phyloP scores from a whole-genome alignment of 2,888 invertebrate species.

The Lepidocyrtinus sp. region DNA sequence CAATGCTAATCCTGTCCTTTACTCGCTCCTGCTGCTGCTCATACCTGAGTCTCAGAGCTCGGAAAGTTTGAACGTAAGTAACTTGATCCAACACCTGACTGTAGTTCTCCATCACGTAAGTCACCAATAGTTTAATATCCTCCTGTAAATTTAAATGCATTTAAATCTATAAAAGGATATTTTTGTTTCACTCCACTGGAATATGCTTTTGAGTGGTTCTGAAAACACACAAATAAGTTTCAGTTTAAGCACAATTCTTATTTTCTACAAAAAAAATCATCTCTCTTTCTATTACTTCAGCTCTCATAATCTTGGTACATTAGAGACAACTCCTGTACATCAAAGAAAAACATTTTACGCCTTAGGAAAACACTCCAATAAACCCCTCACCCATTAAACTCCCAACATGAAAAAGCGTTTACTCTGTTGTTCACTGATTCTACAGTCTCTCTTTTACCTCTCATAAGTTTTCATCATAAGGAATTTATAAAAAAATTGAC shows the following conservation, averaged over 20 bases:
- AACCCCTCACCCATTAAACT: conserved; percentile 1
- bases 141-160: conserved; percentile 76
- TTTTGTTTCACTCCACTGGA: conserved; percentile 91
- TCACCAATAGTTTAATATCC: conserved; percentile 90
- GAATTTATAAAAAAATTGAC: not conserved
- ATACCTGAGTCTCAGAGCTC: conserved; percentile 89
- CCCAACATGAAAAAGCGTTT: conserved; percentile 15
- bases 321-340: conserved; percentile 62
- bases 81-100: conserved; percentile 94
- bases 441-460: conserved; percentile 64
- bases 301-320: conserved; percentile 70
- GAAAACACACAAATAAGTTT: conserved; percentile 32
- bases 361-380: not conserved
- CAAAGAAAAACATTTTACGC: conserved; percentile 45
- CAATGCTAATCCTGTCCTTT: conserved; percentile 79
- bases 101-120: conserved; percentile 96
- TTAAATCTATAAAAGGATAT: too few relatives aligned
- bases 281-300: conserved; percentile 59
- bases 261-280: not conserved
- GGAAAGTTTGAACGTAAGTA: conserved; percentile 98
- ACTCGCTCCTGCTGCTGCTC: conserved; percentile 93
- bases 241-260: conserved; percentile 20
- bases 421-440: conserved; percentile 42
- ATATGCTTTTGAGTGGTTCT: conserved; percentile 94
- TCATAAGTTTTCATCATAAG: conserved; percentile 56